Evolutionary conservation across 2,797 vertebrate species (phyloP), one percentile per base, ranked within the genome.

Genomic region (Stomatorhinus walkeri): DNA sequence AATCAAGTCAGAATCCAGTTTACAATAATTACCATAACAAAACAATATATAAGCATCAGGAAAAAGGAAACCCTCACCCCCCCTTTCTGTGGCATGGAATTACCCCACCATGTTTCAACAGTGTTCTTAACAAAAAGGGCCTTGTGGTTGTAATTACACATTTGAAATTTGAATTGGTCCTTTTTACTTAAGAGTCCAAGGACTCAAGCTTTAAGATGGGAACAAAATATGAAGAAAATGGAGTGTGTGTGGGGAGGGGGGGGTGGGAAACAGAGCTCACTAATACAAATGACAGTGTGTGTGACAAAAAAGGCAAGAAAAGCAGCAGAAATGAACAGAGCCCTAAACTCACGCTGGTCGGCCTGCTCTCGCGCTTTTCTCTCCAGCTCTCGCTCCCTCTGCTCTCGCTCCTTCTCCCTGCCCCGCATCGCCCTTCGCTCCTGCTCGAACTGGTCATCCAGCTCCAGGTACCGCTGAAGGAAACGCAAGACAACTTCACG

Each of bases 361-460:
- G 96, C 96, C 91, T 96, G 96, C 86, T 92, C 92, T 91, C 96
- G 94, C 8, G 96, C 96, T 91, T 96, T 96, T 85, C 94, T 95
- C 91, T 96, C 96, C 12, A 96, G 89, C 10, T 95, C 94, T 89
- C 93, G 92, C 61, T 64, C 22, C 61, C 61, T 28, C 61, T 28
- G 61, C 61, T 28, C 61, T 10, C 61, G 61, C 61, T 28, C 22
- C 61, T 64, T 64, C 24, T 64, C 95, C 90, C 95, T 94, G 49
- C 90, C 94, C 89, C 91, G 94, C 92, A 95, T 92, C 22, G 93
- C 91, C 91, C 95, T 93, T 89, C 95, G 93, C 89, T 96, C 96
- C 88, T 95, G 95, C 90, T 96, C 96, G 85, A 92, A 94, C 90
- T 96, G 95, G 91, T 96, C 96, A 56, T 96, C 96, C 85, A 96